These are phyloP conservation scores for Pangasius larnaudii DNA, from an alignment of 2,797 vertebrate genomes.

Conservation along the genomic window DNA sequence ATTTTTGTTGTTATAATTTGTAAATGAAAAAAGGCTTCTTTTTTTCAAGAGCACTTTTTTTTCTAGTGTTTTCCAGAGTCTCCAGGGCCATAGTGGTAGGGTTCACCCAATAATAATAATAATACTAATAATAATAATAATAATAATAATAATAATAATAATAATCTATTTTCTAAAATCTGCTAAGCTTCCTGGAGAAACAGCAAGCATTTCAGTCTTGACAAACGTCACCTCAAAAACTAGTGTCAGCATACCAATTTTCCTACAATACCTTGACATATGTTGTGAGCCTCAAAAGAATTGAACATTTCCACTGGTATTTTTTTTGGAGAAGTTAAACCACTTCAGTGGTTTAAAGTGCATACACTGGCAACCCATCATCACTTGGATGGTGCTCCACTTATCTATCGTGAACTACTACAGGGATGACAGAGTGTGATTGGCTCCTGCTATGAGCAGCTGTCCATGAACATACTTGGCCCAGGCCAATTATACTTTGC, in stretches of 20 bases:
- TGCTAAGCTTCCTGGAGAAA: not conserved
- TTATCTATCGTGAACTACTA: conserved; percentile 74
- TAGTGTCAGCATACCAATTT: conserved; percentile 3
- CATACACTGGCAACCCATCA: conserved; percentile 58
- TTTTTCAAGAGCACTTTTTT: not conserved
- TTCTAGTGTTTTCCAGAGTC: not conserved
- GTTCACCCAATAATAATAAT: not conserved
- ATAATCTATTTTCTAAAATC: not conserved
- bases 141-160: no score
- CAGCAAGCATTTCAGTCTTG: not conserved
- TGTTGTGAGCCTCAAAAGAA: conserved; percentile 14
- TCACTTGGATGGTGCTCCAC: conserved; percentile 55
- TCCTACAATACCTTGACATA: not conserved
- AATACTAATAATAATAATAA: no score
- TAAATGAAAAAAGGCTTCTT: not conserved
- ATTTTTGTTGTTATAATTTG: not conserved
- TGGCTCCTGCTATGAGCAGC: conserved; percentile 82
- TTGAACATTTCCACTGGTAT: conserved; percentile 35
- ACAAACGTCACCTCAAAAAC: not conserved
- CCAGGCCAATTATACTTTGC: conserved; percentile 81
- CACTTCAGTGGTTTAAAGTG: conserved; percentile 41
- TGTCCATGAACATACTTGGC: conserved; percentile 81
- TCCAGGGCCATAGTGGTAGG: not conserved
- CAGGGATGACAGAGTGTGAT: conserved; percentile 73
- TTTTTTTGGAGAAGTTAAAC: conserved; percentile 47